Base-by-base conservation (phyloP, 2,113 vertebrate genomes). In the Sarotherodon lohbergeri region DNA sequence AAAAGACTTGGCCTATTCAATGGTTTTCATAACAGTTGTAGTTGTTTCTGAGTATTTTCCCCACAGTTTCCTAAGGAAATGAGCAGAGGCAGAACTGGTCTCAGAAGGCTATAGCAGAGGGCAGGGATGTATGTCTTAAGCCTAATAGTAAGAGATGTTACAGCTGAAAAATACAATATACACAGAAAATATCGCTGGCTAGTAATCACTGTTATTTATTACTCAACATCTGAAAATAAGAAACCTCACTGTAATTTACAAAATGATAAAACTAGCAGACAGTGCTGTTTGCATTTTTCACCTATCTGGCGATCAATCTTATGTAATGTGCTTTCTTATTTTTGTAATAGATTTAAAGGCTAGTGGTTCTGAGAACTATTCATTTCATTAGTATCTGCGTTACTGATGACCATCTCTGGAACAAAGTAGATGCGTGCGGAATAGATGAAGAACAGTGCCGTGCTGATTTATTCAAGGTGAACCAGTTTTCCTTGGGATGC, bases 381-480 rank as follows among this genome's bases (percentile, higher is more conserved):
- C 59, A 84, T 92, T 93, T 91, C 50, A 84, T 88, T 48, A 78
- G 52, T 59, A 66, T 78, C 50, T 36, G 43, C n/a, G 24, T 90
- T 48, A 34, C 87, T 14, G 80, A 88, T 71, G 90, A 82, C 66
- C 54, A 14, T 86, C 57, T 63, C 39, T 55, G 36, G 43, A 11
- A 78, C 17, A 73, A 80, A 86, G 90, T 17, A 90, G 39, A 39
- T 1, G 76, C 50, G 9, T 59, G 14, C 27, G 17, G 68, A 86
- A 66, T 1, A 56, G 19, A 89, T 84, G 82, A 57, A 79, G 50
- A 80, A 84, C 9, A 27, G 78, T 4, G 2, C 10, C 52, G 4
- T 2, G 17, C 54, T 84, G 79, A 73, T 92, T 91, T 85, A 83
- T 76, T 90, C 48, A 83, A 91, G 73, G 87, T 89, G 91, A 91